Base-by-base conservation (phyloP, 1,140 invertebrate genomes). In the Gerris buenoi region DNA sequence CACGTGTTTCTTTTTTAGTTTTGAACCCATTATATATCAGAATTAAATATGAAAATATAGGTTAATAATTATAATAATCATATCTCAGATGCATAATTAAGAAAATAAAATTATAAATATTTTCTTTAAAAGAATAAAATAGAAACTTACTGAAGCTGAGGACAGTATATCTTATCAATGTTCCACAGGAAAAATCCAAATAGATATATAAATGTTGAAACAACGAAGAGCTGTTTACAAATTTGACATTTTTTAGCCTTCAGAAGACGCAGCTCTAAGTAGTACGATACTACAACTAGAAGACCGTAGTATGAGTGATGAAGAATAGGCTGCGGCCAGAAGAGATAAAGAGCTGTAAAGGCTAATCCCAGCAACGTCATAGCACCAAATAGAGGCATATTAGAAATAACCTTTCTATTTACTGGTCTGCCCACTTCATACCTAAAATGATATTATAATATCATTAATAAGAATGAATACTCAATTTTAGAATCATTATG, bases 181-280 rank as follows among this genome's bases (percentile, higher is more conserved):
- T 71, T 72, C 73, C 73, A 74, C 14, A 74, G 64, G 26, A 72
- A 70, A 64, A 74, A 74, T n/a, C 72, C 73, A 68, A 73, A 71
- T 1, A 72, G 66, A 46, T 71, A 73, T 46, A 70, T 69, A 13
- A 67, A 64, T 25, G 73, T 64, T 14, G 72, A 70, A 23, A 71
- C 27, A 13, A 68, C 65, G 61, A 72, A 72, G n/a, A 74, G 62
- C 26, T 61, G 68, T 67, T 70, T 69, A 64, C 73, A 74, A 14
- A 70, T 63, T 33, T 28, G 27, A 63, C 73, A 74, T 63, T 68
- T 59, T 65, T 69, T 68, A 22, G 69, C 27, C 46, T 59, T 59
- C 33, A 73, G 67, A 18, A 74, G 64, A 29, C 69, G 63, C 23
- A 71, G 66, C 65, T 73, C 70, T 15, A 71, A 62, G 2, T 27